Evolutionary conservation across 2,113 vertebrate genomes (phyloP).

Genomic region (Carassius gibelio): DNA sequence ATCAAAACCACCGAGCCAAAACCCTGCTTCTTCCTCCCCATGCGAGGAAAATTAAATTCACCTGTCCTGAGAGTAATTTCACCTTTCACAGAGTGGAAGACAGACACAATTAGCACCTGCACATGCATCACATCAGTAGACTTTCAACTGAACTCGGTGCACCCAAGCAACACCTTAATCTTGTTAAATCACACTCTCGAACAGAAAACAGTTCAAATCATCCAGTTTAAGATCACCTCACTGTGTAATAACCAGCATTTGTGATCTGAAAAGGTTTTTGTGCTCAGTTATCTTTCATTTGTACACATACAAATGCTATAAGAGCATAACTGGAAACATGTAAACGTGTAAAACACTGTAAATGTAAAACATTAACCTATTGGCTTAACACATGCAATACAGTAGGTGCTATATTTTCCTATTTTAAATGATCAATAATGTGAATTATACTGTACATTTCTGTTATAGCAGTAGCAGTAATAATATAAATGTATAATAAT

Average conservation of each 20-base stretch:
- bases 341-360: background rate
- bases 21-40: conserved; percentile 45
- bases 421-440: background rate
- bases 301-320: background rate
- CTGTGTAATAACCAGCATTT: conserved; percentile 32
- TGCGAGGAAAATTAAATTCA: conserved; percentile 52
- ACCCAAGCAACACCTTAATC: conserved; percentile 52
- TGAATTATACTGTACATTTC: background rate
- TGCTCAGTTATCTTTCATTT: background rate
- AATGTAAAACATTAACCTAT: no score
- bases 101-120: conserved; percentile 57
- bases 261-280: conserved; percentile 22
- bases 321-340: no score
- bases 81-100: conserved; percentile 54
- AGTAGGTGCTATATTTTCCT: background rate
- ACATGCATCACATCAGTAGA: conserved; percentile 52
- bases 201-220: conserved; percentile 39
- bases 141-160: conserved; percentile 18
- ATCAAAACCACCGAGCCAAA: conserved; percentile 53
- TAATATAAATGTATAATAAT: background rate
- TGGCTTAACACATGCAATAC: background rate
- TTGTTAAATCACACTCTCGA: conserved; percentile 51
- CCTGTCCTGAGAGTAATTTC: conserved; percentile 55
- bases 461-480: background rate
- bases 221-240: conserved; percentile 12